These are phyloP conservation scores for Oscheius sp. DNA, from an alignment of 1,140 invertebrate genomes.

Conservation along the genomic window DNA sequence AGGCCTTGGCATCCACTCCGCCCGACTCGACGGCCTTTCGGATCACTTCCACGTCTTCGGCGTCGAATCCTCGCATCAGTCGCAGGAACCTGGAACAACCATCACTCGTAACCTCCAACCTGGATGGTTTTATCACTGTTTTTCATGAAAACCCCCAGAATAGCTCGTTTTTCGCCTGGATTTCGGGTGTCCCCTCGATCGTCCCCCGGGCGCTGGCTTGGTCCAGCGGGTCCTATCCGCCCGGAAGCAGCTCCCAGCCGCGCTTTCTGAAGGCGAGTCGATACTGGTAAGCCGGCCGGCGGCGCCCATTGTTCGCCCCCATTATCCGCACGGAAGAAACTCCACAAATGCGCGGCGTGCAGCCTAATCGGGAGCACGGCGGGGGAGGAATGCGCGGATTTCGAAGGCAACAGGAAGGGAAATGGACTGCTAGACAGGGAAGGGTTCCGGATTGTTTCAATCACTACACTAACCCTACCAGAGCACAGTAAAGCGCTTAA, in stretches of 20 bases:
- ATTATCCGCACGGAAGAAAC: conserved; percentile 9
- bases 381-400: neutral
- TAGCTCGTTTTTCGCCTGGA: too few relatives aligned
- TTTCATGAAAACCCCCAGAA: too few relatives aligned
- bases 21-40: conserved; percentile 44
- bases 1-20: conserved; percentile 42
- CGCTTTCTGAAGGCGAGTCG: neutral
- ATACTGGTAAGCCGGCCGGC: neutral
- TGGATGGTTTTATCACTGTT: too few relatives aligned
- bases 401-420: too few relatives aligned
- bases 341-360: too few relatives aligned
- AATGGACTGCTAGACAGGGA: too few relatives aligned
- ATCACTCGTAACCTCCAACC: neutral
- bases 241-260: neutral
- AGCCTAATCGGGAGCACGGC: neutral
- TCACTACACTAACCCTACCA: too few relatives aligned
- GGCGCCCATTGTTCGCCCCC: conserved; percentile 4
- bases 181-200: too few relatives aligned
- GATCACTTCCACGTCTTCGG: conserved; percentile 59
- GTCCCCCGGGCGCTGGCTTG: too few relatives aligned
- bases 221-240: neutral
- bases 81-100: conserved; percentile 48
- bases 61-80: conserved; percentile 59
- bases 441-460: too few relatives aligned
- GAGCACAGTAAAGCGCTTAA: too few relatives aligned